Conservation (phyloP, 2,797 vertebrate species). For the Hippocampus kuda region DNA sequence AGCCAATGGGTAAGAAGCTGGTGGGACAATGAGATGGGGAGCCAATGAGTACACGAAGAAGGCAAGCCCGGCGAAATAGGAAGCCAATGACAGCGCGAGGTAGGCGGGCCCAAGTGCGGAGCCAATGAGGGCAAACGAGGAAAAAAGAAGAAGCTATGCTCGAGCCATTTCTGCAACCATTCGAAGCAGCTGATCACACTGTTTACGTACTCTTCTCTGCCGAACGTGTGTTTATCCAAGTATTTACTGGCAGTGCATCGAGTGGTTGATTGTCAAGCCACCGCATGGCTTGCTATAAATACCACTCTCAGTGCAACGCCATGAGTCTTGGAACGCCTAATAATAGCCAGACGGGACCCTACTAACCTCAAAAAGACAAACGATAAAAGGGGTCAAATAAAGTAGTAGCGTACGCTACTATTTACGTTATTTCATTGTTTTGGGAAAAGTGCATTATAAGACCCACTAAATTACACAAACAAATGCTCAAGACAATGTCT, state of each 20-base stretch:
- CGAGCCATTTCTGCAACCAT: not conserved
- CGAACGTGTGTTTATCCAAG: not conserved
- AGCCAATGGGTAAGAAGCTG: not conserved
- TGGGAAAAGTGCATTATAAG: not conserved
- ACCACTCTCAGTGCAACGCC: not conserved
- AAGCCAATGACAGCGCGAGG: not conserved
- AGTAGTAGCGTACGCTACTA: not conserved
- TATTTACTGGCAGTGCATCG: not conserved
- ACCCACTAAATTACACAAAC: not conserved
- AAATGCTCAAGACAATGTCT: no score
- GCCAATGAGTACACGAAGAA: not conserved
- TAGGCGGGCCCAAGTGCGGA: not conserved
- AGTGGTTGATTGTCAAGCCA: not conserved
- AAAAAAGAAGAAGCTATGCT: not conserved
- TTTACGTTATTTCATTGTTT: not conserved
- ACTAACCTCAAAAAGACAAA: not conserved
- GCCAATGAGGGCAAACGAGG: not conserved
- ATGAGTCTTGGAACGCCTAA: not conserved
- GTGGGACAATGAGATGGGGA: not conserved
- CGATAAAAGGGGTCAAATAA: not conserved
- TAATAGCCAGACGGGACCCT: not conserved
- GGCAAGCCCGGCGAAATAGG: not conserved
- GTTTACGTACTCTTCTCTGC: constrained; percentile 3
- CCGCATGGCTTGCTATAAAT: constrained; percentile 1
- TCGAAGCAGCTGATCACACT: not conserved